phyloP scores from a whole-genome alignment of 2,888 invertebrate species.

The Pogonocherus hispidulus region DNA sequence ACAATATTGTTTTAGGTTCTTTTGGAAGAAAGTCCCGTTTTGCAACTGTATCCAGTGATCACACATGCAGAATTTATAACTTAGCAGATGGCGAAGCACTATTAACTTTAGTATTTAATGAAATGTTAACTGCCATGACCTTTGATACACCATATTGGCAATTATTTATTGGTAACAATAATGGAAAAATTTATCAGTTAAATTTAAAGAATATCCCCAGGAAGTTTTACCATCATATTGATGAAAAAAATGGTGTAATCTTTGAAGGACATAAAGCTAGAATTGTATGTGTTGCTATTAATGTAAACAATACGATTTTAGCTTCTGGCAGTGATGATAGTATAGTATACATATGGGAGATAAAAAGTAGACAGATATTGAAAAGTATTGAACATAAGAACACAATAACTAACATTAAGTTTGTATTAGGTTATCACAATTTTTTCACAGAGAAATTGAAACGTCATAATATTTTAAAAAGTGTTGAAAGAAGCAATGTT shows the following conservation, averaged over 20 bases:
- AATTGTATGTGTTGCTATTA: constrained; percentile 81
- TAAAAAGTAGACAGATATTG: constrained; percentile 81
- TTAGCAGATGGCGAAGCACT: constrained; percentile 78
- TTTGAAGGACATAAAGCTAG: constrained; percentile 79
- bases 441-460: constrained; percentile 74
- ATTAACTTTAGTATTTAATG: constrained; percentile 81
- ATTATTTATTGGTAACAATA: constrained; percentile 81
- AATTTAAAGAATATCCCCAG: constrained; percentile 79
- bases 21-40: constrained; percentile 78
- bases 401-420: constrained; percentile 79
- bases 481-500: constrained; percentile 76
- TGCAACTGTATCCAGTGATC: constrained; percentile 84
- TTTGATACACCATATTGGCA: constrained; percentile 80
- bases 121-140: constrained; percentile 77
- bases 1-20: constrained; percentile 42
- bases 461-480: constrained; percentile 73
- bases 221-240: constrained; percentile 75
- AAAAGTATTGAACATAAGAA: constrained; percentile 81
- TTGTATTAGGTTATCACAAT: constrained; percentile 74
- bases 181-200: constrained; percentile 80
- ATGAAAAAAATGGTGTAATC: constrained; percentile 65
- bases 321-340: constrained; percentile 85
- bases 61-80: constrained; percentile 87
- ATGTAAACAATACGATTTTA: constrained; percentile 79
- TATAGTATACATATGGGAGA: constrained; percentile 85